A percentile compares a stretch with the other conserved stretches of the same genome.
Conservation (phyloP, 2,888 invertebrate genomes). For the Dione juno region DNA sequence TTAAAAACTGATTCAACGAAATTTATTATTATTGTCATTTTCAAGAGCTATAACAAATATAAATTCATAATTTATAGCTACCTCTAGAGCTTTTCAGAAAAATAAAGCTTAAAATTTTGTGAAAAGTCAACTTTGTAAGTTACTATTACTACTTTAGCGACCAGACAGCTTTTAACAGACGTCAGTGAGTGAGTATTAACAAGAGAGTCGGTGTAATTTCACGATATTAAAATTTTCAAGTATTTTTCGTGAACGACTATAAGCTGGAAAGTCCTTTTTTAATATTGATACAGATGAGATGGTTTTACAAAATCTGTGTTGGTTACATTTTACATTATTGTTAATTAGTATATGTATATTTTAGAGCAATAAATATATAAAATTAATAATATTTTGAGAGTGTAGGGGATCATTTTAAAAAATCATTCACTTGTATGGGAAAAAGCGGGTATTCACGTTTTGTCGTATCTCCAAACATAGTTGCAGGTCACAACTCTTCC, state of each 20-base stretch:
- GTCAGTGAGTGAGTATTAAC: constrained; percentile 6
- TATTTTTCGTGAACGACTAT: background rate
- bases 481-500: no score
- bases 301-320: no score
- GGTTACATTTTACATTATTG: no score
- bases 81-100: background rate
- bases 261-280: background rate
- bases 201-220: constrained; percentile 7
- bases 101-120: background rate
- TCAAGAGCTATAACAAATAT: background rate
- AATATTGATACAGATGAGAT: background rate
- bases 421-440: no score
- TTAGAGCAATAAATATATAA: no score
- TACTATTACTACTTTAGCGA: background rate
- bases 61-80: background rate
- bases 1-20: no score
- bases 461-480: no score
- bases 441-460: no score
- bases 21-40: no score
- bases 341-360: no score
- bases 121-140: background rate
- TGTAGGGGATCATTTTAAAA: no score
- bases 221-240: constrained; percentile 8
- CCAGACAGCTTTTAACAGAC: constrained; percentile 20
- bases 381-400: no score